phyloP scores from a whole-genome alignment of 1,140 invertebrate genomes.

The Idris sp. region DNA sequence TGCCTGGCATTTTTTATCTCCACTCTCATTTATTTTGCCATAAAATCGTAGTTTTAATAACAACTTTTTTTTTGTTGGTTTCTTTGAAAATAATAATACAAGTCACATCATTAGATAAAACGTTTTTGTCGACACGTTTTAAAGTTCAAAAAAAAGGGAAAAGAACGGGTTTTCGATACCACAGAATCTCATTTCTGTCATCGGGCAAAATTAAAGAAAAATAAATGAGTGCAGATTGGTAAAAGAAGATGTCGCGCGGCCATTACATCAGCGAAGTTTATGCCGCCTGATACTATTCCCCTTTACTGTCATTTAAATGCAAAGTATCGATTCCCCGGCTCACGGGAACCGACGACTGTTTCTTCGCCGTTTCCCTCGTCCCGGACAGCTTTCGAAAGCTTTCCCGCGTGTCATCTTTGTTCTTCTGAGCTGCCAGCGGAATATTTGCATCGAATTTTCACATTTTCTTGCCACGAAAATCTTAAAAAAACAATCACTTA shows the following conservation, averaged over 20 bases:
- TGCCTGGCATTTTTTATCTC: too few species aligned
- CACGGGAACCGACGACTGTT: slow-evolving; percentile 39
- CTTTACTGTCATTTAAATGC: slow-evolving; percentile 66
- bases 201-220: slow-evolving; percentile 37
- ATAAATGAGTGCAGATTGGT: slow-evolving; percentile 36
- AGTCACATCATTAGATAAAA: too few species aligned
- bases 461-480: too few species aligned
- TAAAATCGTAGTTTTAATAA: too few species aligned
- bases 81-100: too few species aligned
- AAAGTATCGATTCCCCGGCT: slow-evolving; percentile 67
- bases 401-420: slow-evolving; percentile 14
- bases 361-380: slow-evolving; percentile 46
- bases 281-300: slow-evolving; percentile 35
- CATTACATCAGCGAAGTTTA: slow-evolving; percentile 38
- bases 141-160: too few species aligned
- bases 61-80: too few species aligned
- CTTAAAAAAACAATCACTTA: too few species aligned
- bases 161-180: slow-evolving; percentile 33
- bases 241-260: slow-evolving; percentile 32
- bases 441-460: too few species aligned
- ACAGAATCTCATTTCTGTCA: slow-evolving; percentile 36
- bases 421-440: too few species aligned
- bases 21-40: too few species aligned
- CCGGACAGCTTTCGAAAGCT: slow-evolving; percentile 57
- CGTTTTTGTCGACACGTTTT: slow-evolving; percentile 28